Evolutionary conservation across 2,113 vertebrate genomes (phyloP).

Genomic region (Hymenochirus boettgeri): DNA sequence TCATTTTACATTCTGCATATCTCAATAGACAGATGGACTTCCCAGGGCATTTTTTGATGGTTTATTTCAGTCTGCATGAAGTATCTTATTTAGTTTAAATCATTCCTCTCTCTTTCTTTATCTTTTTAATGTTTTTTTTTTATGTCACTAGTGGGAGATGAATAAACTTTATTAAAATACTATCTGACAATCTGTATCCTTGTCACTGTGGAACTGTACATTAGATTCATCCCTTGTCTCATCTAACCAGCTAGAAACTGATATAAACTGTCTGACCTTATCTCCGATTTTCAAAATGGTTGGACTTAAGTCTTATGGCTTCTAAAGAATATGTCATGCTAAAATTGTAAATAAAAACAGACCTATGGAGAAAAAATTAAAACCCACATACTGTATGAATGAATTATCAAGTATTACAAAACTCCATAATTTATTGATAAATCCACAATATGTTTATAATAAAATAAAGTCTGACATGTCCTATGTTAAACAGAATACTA

Average conservation of each 20-base stretch:
- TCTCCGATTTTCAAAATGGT: too few relatives aligned
- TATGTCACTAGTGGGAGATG: constrained; percentile 1
- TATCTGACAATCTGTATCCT: neutral
- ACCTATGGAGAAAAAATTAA: too few relatives aligned
- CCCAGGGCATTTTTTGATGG: constrained; percentile 18
- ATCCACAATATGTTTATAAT: too few relatives aligned
- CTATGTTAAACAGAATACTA: too few relatives aligned
- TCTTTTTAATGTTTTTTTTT: neutral
- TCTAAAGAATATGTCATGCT: too few relatives aligned
- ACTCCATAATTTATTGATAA: too few relatives aligned
- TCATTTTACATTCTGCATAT: constrained; percentile 9
- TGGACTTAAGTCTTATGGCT: too few relatives aligned
- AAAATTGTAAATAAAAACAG: too few relatives aligned
- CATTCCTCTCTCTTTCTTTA: neutral
- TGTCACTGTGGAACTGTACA: neutral
- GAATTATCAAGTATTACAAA: too few relatives aligned
- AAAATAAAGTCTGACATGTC: too few relatives aligned
- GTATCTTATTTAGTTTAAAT: constrained; percentile 23
- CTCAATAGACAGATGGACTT: constrained; percentile 13
- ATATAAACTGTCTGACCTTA: neutral
- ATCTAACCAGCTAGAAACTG: neutral
- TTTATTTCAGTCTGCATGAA: constrained; percentile 4
- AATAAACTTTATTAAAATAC: neutral
- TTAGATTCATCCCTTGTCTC: neutral
- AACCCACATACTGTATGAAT: too few relatives aligned